Percentiles rank a stretch among this genome's conserved stretches.
phyloP scores from a whole-genome alignment of 2,888 invertebrate species.

The Drosophila robusta region DNA sequence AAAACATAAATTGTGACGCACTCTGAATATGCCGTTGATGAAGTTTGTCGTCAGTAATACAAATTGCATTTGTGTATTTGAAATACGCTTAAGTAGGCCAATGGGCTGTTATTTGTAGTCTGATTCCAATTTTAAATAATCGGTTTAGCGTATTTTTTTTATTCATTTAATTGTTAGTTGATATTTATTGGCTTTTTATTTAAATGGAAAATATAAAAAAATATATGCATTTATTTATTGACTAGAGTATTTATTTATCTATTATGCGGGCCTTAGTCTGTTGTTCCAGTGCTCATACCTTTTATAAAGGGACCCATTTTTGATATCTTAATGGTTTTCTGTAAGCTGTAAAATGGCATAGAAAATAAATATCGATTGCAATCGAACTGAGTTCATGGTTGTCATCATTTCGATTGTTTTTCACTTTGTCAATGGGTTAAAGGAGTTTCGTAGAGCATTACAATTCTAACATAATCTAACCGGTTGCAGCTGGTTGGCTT shows the following conservation, averaged over 20 bases:
- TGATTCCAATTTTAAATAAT: slow-evolving; percentile 55
- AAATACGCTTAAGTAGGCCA: slow-evolving; percentile 58
- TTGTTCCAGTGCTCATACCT: no score
- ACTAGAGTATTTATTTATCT: not conserved
- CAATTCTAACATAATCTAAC: not conserved
- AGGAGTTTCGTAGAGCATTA: not conserved
- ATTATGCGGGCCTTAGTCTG: not conserved
- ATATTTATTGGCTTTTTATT: slow-evolving; percentile 37
- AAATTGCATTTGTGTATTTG: slow-evolving; percentile 64
- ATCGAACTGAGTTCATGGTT: no score
- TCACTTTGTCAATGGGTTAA: no score
- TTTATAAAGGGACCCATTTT: no score
- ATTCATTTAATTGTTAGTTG: slow-evolving; percentile 7
- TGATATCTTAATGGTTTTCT: no score
- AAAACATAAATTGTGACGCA: not conserved
- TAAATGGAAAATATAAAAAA: slow-evolving; percentile 9
- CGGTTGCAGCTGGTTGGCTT: slow-evolving; percentile 14
- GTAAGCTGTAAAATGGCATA: no score
- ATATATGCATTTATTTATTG: not conserved
- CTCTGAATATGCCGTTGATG: slow-evolving; percentile 26
- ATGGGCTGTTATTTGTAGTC: slow-evolving; percentile 22
- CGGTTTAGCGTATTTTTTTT: slow-evolving; percentile 18
- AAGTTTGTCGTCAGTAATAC: slow-evolving; percentile 39
- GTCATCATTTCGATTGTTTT: no score
- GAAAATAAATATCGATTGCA: no score